Percentiles rank a stretch among this genome's conserved stretches.
These are phyloP conservation scores for Drosophila prosaltans DNA, from an alignment of 1,140 invertebrate genomes.

Conservation along the genomic window DNA sequence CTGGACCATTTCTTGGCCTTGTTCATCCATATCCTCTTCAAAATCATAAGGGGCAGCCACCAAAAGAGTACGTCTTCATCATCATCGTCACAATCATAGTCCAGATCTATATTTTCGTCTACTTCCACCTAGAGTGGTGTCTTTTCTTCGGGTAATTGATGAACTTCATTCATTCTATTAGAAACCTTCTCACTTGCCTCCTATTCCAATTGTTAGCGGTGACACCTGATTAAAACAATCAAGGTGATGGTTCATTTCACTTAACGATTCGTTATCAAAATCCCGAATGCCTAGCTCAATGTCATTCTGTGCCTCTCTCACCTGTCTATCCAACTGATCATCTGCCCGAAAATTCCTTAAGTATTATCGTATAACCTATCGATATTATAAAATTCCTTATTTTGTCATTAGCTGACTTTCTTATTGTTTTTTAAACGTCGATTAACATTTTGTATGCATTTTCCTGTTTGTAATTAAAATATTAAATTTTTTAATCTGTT, in stretches of 20 bases:
- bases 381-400: too few species aligned
- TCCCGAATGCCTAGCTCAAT: not conserved
- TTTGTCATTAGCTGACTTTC: too few species aligned
- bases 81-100: slow-evolving; percentile 37
- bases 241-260: not conserved
- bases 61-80: slow-evolving; percentile 51
- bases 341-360: too few species aligned
- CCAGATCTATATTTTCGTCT: slow-evolving; percentile 20
- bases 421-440: too few species aligned
- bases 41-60: slow-evolving; percentile 32
- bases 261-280: not conserved
- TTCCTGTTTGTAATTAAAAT: too few species aligned
- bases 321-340: not conserved
- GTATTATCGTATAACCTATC: too few species aligned
- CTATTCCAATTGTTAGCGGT: not conserved
- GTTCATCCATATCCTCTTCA: not conserved
- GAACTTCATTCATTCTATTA: too few species aligned
- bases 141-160: slow-evolving; percentile 28
- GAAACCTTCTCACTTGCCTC: not conserved
- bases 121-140: slow-evolving; percentile 22
- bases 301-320: slow-evolving; percentile 1
- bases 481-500: too few species aligned
- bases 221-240: not conserved
- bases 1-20: slow-evolving; percentile 13
- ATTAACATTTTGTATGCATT: too few species aligned